Evolutionary conservation across 2,113 vertebrate species (phyloP), one percentile per base, ranked within the genome.

Genomic region (Xenopus borealis): DNA sequence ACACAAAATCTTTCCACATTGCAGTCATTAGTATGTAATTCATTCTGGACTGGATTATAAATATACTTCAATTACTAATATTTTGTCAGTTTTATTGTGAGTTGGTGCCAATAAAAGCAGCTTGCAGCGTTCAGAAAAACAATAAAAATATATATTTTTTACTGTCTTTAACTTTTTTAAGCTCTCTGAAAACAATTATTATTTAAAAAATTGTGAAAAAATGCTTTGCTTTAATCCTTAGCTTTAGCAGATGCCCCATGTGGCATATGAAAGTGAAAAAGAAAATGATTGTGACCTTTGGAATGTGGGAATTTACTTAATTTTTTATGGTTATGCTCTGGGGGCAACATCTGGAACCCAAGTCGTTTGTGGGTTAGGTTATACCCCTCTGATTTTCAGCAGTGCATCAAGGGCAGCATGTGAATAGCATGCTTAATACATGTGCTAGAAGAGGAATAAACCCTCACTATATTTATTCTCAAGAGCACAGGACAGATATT

Each of bases 61-160:
- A 69, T 69, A 76, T 47, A 69, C 73, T 69, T 76, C 66, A 69
- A 76, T 69, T 76, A 69, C 30, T 63, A 69, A 76, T 76, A 76
- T 69, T 69, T 76, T 44, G 66, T 67, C 65, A 62, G 58, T 76
- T 76, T 76, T 40, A 47, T 33, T 23, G 47, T 69, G 66, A 76
- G 12, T 18, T 17, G 46, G 16, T 45, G 73, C 73, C 66, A 76
- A 20, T 1, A 76, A 76, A 69, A 76, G 55, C 73, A 76, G 66
- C 59, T 63, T 61, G 66, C 46, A 63, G 59, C 27, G 11, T 76
- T 62, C 45, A n/a, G 59, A 19, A 69, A 69, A 53, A 63, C 46
- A 76, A 69, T 62, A 59, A 76, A 76, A 69, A 76, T 69, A 63
- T 27, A 68, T 61, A 61, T 55, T 63, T 69, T 62, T 52, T 61